A percentile compares a stretch with the other conserved stretches of the same genome.
phyloP scores from a whole-genome alignment of 2,797 vertebrate species.

The Tragelaphus eurycerus region DNA sequence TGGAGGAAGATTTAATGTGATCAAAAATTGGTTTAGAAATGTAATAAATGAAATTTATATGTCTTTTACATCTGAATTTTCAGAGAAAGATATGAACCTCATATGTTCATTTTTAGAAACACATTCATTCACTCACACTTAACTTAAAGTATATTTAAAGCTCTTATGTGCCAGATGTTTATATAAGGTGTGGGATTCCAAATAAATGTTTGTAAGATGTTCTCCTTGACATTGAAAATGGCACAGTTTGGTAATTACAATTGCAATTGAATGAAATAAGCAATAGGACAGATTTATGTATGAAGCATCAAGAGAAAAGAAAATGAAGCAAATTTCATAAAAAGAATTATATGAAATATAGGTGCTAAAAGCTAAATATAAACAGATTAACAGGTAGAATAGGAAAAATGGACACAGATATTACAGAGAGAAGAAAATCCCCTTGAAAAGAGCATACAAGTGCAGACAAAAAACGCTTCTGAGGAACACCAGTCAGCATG shows the following conservation, averaged over 20 bases:
- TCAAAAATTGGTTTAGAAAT: not conserved
- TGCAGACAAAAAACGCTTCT: not conserved
- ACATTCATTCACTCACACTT: not conserved
- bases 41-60: not conserved
- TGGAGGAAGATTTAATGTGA: not conserved
- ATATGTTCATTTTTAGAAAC: not conserved
- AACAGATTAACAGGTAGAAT: not conserved
- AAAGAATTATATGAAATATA: not conserved
- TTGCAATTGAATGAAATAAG: not conserved
- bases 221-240: not conserved
- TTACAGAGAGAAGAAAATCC: not conserved
- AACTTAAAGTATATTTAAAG: not conserved
- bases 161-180: not conserved
- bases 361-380: not conserved
- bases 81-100: not conserved
- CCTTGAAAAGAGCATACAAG: not conserved
- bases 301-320: not conserved
- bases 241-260: not conserved
- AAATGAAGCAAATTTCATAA: not conserved
- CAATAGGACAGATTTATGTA: not conserved
- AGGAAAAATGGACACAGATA: not conserved
- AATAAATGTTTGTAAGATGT: not conserved
- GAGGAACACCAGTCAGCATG: not conserved
- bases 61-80: not conserved
- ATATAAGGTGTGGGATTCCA: not conserved